Conservation (phyloP, 1,140 invertebrate species). For the Daktulosphaira vitifoliae region DNA sequence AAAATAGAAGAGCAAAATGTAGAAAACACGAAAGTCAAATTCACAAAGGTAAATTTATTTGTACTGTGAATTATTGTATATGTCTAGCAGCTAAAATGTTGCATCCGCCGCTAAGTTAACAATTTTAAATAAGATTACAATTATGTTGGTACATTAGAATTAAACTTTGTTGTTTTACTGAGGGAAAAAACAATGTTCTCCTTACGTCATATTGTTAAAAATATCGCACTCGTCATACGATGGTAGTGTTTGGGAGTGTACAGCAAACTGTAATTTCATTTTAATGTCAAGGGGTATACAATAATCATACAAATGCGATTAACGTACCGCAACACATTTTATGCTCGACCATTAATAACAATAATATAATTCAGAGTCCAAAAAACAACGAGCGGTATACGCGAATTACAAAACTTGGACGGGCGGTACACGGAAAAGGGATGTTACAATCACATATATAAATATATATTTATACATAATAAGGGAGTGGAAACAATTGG, state of each 20-base stretch:
- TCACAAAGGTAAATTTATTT: conserved; percentile 68
- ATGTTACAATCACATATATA: neutral
- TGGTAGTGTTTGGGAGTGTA: neutral
- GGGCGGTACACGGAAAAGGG: neutral
- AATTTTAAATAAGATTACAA: no score
- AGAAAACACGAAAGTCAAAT: conserved; percentile 93
- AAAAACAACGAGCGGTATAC: conserved; percentile 1
- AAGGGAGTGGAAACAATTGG: neutral
- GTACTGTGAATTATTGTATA: no score
- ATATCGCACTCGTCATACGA: conserved; percentile 10
- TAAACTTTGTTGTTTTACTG: no score
- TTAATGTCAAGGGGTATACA: conserved; percentile 12
- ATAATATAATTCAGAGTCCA: conserved; percentile 4
- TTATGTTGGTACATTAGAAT: no score
- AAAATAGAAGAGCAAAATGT: conserved; percentile 90
- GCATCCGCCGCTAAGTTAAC: no score
- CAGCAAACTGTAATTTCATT: conserved; percentile 20
- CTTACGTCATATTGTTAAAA: neutral
- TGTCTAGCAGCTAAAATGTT: no score
- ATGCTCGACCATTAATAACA: conserved; percentile 25
- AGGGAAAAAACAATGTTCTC: neutral
- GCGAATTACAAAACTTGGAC: neutral
- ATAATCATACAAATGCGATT: conserved; percentile 24
- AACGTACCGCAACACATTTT: conserved; percentile 32
- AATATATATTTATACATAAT: neutral